Conservation (phyloP, 2,113 vertebrate species). For the Falcunculus frontatus region DNA sequence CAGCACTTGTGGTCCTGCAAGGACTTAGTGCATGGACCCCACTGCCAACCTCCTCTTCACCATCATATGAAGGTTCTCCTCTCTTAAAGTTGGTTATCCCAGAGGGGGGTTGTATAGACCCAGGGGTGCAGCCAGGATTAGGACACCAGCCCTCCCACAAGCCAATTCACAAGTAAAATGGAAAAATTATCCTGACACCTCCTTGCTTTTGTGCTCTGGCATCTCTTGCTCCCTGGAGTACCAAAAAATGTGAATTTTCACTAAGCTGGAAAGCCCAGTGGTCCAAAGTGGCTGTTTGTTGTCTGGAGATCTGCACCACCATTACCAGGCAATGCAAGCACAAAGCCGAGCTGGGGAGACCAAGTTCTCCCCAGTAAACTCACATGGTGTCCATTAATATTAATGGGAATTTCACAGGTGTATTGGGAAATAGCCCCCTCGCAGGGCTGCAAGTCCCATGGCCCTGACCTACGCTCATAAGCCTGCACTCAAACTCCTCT, state of each 20-base stretch:
- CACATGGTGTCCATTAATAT: accelerated
- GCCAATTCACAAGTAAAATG: background rate
- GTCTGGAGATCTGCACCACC: accelerated
- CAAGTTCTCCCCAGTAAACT: background rate
- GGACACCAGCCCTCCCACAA: background rate
- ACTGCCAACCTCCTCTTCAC: background rate
- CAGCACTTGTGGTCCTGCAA: background rate
- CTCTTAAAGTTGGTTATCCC: background rate
- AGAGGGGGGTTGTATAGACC: too few relatives aligned
- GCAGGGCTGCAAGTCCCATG: background rate
- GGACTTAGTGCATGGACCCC: background rate
- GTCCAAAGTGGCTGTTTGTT: background rate
- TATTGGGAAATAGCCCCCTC: background rate
- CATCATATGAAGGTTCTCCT: background rate
- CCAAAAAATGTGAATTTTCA: background rate
- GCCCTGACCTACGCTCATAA: background rate
- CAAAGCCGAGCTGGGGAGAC: background rate
- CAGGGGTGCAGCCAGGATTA: background rate
- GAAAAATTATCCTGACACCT: background rate
- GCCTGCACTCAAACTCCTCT: background rate
- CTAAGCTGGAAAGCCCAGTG: background rate
- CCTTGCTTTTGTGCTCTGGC: background rate
- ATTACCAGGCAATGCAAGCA: background rate
- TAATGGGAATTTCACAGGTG: background rate
- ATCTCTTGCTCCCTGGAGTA: background rate